Evolutionary conservation across 2,113 vertebrate genomes (phyloP), one percentile per base, ranked within the genome.

Genomic region (Leuciscus idus): DNA sequence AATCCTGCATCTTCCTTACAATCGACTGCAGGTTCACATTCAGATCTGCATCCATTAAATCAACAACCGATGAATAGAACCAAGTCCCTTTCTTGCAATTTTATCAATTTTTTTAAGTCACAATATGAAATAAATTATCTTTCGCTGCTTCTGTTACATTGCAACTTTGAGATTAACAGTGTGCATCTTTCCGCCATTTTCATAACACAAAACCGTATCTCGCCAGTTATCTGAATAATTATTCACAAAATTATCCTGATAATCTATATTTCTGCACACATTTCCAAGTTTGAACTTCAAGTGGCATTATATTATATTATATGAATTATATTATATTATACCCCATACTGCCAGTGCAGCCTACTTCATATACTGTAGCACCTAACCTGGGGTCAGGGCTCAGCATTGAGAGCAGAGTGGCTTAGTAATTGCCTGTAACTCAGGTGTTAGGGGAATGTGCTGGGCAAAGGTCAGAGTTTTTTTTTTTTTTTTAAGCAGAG

Each of bases 391-490:
- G 82, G 68, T 84, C 86, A 83, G 76, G 73, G 33, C 39, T 59
- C 57, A 83, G 76, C 28, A 21, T 23, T 80, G 79, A 26, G 48
- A 81, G 50, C 19, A 62, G 43, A 88, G 80, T 9, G 23, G 87
- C 81, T 39, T 26, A 78, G 87, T 93, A 93, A 94, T 93, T 93
- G 90, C 88, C 84, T 85, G 84, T 89, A 89, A 91, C 87, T 30
- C 85, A 84, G 86, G 89, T 93, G 92, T 94, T 93, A 84, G 84
- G 91, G 90, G 88, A 92, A 81, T 8, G 62, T 68, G 73, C 55
- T 86, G 93, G 94, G 94, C 93, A 94, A 92, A 91, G 93, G 92
- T 94, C 89, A 93, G 91, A 88, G 62, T 82, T 91, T 90, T 90
- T 90, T 89, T 92, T 90, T 86, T 84, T 90, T 62, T 78, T 74